Base-by-base conservation (phyloP, 2,113 vertebrate genomes). In the Ariopsis seemanni region DNA sequence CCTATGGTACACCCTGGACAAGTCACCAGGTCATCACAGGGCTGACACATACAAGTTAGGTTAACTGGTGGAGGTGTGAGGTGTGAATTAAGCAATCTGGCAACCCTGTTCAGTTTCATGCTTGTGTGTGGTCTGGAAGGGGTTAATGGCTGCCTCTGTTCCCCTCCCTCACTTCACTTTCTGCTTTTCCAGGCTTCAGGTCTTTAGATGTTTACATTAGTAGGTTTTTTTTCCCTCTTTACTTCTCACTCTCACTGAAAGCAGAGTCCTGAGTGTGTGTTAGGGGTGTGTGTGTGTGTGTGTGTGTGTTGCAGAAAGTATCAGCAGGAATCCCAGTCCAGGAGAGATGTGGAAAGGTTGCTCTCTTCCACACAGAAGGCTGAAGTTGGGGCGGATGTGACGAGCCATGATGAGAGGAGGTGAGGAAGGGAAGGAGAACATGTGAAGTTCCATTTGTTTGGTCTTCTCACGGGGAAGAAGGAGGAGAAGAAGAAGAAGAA, bases 91-190 rank as follows among this genome's bases (percentile, higher is more conserved):
- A 34, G 11, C 22, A 67, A 74, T 84, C 83, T 84, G 83, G 83
- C 83, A 84, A 72, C 83, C 53, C 17, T 22, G 27, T 25, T 34
- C 22, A 14, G 75, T 20, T 60, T 20, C 1, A 52, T 27, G 75
- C 30, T 34, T 27, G 75, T 55, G 52, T 57, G 25, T 81, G 88
- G 93, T 42, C 58, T 67, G 58, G 89, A 93, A 93, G 6, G 94
- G 89, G 95, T 96, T 95, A 96, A 92, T 90, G 86, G 88, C 34
- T 94, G 94, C 93, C 94, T 94, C 90, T 88, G 94, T 94, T 93
- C 89, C 89, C 93, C 91, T 42, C 77, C 85, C 65, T 78, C 87
- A 86, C 74, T 85, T 88, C 90, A 88, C 82, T 90, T 88, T 85
- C 89, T 65, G 60, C 22, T 84, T 67, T 88, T 48, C 67, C 69